Conservation (phyloP, 2,888 invertebrate species). For the Macrophya annulata region DNA sequence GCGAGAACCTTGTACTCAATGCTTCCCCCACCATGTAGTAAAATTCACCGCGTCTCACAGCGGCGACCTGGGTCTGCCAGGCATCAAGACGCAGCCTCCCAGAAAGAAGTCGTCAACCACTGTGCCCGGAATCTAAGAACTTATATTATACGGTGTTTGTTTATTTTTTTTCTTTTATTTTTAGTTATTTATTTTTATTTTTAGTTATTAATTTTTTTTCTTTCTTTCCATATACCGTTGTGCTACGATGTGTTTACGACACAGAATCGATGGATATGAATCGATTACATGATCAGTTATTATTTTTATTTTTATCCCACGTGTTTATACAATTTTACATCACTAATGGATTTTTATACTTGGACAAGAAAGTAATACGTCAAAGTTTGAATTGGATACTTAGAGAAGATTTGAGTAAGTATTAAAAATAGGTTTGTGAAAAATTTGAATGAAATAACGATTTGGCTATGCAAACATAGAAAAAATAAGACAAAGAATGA, state of each 20-base stretch:
- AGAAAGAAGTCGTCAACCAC: slow-evolving; percentile 55
- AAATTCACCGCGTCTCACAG: slow-evolving; percentile 30
- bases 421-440: too few relatives aligned
- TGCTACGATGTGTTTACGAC: background rate
- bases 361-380: too few relatives aligned
- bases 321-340: background rate
- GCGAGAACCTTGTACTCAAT: slow-evolving; percentile 53
- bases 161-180: background rate
- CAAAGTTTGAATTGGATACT: too few relatives aligned
- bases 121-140: slow-evolving; percentile 38
- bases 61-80: slow-evolving; percentile 43
- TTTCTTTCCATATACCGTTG: background rate
- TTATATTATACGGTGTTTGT: background rate
- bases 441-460: background rate
- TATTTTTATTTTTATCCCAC: background rate
- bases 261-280: background rate
- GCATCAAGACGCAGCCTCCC: slow-evolving; percentile 54
- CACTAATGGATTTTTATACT: too few relatives aligned
- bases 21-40: slow-evolving; percentile 50
- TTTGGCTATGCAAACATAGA: background rate
- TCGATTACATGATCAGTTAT: background rate
- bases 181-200: background rate
- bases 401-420: too few relatives aligned
- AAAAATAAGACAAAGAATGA: too few relatives aligned
- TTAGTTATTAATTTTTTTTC: background rate